A percentile compares a stretch with the other conserved stretches of the same genome.
Conservation (phyloP, 2,888 invertebrate species). For the Drosophila pseudotakahashii region DNA sequence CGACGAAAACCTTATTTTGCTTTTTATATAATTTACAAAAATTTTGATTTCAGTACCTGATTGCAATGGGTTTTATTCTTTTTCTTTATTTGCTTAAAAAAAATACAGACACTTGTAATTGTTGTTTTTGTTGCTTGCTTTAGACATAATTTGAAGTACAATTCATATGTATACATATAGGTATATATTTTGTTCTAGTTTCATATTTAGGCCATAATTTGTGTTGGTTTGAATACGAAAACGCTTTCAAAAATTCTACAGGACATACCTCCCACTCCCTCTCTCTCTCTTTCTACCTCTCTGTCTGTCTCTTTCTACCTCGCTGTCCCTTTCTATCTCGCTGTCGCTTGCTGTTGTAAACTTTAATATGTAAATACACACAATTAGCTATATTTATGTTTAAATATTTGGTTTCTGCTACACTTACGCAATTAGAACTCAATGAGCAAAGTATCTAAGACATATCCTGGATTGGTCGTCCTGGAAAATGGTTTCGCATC, state of each 20-base stretch:
- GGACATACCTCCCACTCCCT: constrained; percentile 33
- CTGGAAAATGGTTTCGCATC: constrained; percentile 14
- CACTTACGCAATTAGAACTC: constrained; percentile 32
- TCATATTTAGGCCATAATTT: constrained; percentile 42
- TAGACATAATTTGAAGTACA: constrained; percentile 40
- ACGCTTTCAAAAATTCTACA: constrained; percentile 67
- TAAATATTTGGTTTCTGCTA: constrained; percentile 45
- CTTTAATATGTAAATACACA: constrained; percentile 79
- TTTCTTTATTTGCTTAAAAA: constrained; percentile 12
- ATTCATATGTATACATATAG: constrained; percentile 5
- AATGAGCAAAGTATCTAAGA: constrained; percentile 73
- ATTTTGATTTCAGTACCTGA: constrained; percentile 80
- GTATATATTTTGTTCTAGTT: constrained; percentile 22
- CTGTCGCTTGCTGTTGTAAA: constrained; percentile 57
- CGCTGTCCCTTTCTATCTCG: not conserved
- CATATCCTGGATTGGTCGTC: constrained; percentile 14
- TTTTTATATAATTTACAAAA: constrained; percentile 49
- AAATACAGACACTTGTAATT: constrained; percentile 57
- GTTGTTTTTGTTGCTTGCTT: constrained; percentile 40
- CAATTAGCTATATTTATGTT: constrained; percentile 55
- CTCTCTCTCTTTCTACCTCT: not conserved
- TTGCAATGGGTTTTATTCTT: constrained; percentile 62
- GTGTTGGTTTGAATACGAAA: constrained; percentile 53
- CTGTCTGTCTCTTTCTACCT: not conserved
- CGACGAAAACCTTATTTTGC: constrained; percentile 17